Base-by-base conservation (phyloP, 2,888 invertebrate genomes). In the Sericinus montela region DNA sequence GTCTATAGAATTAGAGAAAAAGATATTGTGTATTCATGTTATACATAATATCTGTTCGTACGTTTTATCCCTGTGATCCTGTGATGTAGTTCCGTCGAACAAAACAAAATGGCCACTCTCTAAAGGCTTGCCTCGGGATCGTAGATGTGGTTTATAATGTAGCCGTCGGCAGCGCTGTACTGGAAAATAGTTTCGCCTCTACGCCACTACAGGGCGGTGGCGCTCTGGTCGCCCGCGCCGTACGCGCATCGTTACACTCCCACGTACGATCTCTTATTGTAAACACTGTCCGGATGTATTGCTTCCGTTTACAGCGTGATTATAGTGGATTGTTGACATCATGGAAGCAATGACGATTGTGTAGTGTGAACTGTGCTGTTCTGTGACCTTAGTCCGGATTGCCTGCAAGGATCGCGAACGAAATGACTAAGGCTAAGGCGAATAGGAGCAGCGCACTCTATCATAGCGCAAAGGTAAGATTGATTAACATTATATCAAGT, bases 391-490 rank as follows among this genome's bases (percentile, higher is more conserved):
- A 59, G 55, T 59, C 59, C 54, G 79, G 80, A 76, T 75, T 74
- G 57, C 51, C 45, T 42, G 47, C 46, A 49, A 58, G 58, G 32
- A 14, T 11, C 29, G 39, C 15, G 30, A 14, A 11, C 48, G 56
- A 59, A 56, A 91, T 91, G 91, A 91, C 91, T 62, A 92, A 92
- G 75, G 89, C 91, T 51, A 92, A 91, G 72, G 72, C 75, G 61
- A 89, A 86, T 48, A 72, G 88, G 67, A 89, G 87, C 55, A 91
- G 90, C 69, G 94, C 94, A 58, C 90, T 94, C 52, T 94, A 91
- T 77, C 94, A 94, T 81, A 92, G 94, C 69, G 93, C 93, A 46
- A 94, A 94, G 93, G 94, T 94, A 74, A 88, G 86, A 67, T 10
- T 25, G 25, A 7, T 25, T 25, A 25, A 6, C 25, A 8, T 25